Conservation (phyloP, 2,888 invertebrate genomes). For the Stomorhina lunata region DNA sequence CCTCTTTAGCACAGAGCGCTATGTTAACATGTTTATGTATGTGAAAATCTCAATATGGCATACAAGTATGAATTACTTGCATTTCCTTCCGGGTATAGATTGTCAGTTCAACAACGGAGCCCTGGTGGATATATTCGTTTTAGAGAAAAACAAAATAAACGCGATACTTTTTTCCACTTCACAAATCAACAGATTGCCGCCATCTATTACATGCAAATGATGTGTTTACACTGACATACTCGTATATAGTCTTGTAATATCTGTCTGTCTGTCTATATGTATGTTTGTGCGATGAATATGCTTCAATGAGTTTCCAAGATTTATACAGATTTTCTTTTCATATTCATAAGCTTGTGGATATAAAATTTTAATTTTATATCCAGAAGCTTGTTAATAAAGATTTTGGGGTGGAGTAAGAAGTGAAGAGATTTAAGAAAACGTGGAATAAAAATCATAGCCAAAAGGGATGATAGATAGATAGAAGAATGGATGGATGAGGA, state of each 20-base stretch:
- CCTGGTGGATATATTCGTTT: background rate
- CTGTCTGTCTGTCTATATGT: background rate
- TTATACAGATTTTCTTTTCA: slow-evolving; percentile 25
- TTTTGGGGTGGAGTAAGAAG: too few relatives aligned
- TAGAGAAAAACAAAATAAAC: background rate
- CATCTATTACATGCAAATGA: background rate
- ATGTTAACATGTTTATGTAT: background rate
- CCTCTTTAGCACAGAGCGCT: background rate
- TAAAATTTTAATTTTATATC: background rate
- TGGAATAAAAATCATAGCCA: background rate
- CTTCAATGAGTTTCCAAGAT: slow-evolving; percentile 17
- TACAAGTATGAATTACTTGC: slow-evolving; percentile 27
- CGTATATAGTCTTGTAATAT: background rate
- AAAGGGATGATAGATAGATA: background rate
- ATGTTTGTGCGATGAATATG: background rate
- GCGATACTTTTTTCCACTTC: slow-evolving; percentile 40
- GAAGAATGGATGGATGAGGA: too few relatives aligned
- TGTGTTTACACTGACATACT: background rate
- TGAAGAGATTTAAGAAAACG: too few relatives aligned
- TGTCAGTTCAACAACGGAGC: slow-evolving; percentile 3
- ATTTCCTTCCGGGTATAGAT: slow-evolving; percentile 48
- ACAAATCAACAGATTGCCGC: slow-evolving; percentile 49
- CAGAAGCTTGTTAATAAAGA: background rate
- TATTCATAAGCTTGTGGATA: slow-evolving; percentile 7
- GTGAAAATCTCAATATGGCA: slow-evolving; percentile 34